A percentile compares a stretch with the other conserved stretches of the same genome.
phyloP scores from a whole-genome alignment of 2,113 vertebrate species.

The Dinomys branickii region DNA sequence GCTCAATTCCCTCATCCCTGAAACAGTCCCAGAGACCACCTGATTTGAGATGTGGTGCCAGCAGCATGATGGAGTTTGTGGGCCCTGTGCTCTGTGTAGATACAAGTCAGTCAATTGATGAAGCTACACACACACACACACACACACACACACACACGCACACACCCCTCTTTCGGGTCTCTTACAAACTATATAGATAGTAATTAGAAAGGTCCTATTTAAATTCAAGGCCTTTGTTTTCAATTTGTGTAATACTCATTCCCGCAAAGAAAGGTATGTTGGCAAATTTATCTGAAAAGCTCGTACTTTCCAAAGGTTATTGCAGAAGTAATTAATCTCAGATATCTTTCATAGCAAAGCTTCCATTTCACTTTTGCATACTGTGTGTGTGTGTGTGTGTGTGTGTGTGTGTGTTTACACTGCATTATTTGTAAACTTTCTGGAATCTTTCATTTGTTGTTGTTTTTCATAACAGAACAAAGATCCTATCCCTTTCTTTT shows the following conservation, averaged over 20 bases:
- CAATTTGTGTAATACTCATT: not conserved
- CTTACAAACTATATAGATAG: not conserved
- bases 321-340: not conserved
- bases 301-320: not conserved
- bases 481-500: not conserved
- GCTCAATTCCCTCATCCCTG: not conserved
- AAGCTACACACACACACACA: not conserved
- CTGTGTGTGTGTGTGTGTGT: not conserved
- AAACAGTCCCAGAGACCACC: not conserved
- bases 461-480: not conserved
- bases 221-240: not conserved
- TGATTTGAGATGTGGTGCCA: not conserved
- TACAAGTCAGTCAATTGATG: not conserved
- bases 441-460: not conserved
- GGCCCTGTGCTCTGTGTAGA: not conserved
- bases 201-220: not conserved
- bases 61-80: not conserved
- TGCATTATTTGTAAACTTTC: not conserved
- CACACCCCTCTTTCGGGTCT: not conserved
- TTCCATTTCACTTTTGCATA: conserved; percentile 18
- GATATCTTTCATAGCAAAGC: not conserved
- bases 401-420: not conserved
- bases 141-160: too few relatives aligned
- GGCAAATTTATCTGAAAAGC: not conserved
- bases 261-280: not conserved